A percentile compares a stretch with the other conserved stretches of the same genome.
phyloP scores from a whole-genome alignment of 2,797 vertebrate genomes.

The Melanotaenia parkinsoni region DNA sequence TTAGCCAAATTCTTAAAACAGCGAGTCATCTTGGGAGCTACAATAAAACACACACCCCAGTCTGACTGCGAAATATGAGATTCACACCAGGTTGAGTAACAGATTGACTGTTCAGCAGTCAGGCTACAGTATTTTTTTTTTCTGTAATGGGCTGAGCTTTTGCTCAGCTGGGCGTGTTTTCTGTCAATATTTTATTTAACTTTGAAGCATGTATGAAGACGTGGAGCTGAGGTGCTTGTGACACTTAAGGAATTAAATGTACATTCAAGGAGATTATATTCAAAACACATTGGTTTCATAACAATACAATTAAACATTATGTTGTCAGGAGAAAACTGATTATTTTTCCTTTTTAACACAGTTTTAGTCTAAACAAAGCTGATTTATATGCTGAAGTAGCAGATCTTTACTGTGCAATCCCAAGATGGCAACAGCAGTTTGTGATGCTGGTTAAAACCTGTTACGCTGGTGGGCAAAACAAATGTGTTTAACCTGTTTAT shows the following conservation, averaged over 20 bases:
- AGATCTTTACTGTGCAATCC: neutral
- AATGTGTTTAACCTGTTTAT: neutral
- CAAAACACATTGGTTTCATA: neutral
- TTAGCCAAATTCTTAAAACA: neutral
- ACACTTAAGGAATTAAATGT: neutral
- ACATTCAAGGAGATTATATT: neutral
- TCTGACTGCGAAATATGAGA: constrained; percentile 31
- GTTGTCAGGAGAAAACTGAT: neutral
- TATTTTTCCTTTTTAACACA: neutral
- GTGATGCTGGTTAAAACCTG: constrained; percentile 8
- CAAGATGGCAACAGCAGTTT: neutral
- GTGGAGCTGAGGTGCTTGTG: constrained; percentile 7
- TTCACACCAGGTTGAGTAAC: constrained; percentile 33
- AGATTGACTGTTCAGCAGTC: constrained; percentile 7
- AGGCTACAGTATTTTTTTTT: constrained; percentile 12
- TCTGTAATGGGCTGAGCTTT: constrained; percentile 32
- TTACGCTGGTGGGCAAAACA: neutral
- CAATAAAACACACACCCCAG: constrained; percentile 6
- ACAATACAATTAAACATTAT: neutral
- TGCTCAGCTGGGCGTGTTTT: neutral
- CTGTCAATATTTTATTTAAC: constrained; percentile 41
- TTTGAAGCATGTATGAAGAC: constrained; percentile 22
- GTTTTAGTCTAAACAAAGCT: neutral
- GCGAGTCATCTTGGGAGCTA: neutral
- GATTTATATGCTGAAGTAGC: neutral